Base-by-base conservation (phyloP, 2,888 invertebrate species). In the Conistra vaccinii region DNA sequence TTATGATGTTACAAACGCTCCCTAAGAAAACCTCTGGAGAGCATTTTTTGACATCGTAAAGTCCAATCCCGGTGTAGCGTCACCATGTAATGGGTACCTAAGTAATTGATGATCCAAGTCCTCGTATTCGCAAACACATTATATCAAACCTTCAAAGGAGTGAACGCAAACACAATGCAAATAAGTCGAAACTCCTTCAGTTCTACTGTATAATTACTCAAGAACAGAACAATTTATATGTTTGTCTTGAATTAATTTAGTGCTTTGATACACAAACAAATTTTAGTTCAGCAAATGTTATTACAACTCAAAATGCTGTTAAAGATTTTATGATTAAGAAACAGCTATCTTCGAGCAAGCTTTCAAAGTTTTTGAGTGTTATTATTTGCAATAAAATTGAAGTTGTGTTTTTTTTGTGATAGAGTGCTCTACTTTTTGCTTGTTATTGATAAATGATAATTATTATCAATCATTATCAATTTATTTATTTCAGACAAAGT, bases 191-290 rank as follows among this genome's bases (percentile, higher is more conserved):
- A 71, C 53, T 62, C 51, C 55, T 65, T 73, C 60, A 68, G 48
- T 62, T 61, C 42, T 26, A 65, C 69, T 58, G 68, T 66, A 73
- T 78, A 73, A 70, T 81, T 58, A 65, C 26, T 70, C 32, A 58
- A 69, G 29, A 68, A 69, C 61, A 73, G 72, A 77, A 78, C 62
- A 74, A 70, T 68, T 53, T 51, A 57, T 71, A 60, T 55, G 60
- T 66, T 81, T 73, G 69, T 53, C 35, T 69, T 58, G 67, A 72
- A 78, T 81, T 73, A 75, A 74, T 76, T 76, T 65, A 60, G 26
- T 68, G 42, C 45, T 78, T 74, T 74, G 55, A 51, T 51, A 78
- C 29, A 72, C 73, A 73, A 83, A 80, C 57, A 57, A 61, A 69
- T 66, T 70, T 61, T 57, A 63, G 53, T 66, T 73, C 10, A 57